Evolutionary conservation across 1,140 invertebrate genomes (phyloP), one percentile per base, ranked within the genome.

Genomic region (Drosophila jambulina): DNA sequence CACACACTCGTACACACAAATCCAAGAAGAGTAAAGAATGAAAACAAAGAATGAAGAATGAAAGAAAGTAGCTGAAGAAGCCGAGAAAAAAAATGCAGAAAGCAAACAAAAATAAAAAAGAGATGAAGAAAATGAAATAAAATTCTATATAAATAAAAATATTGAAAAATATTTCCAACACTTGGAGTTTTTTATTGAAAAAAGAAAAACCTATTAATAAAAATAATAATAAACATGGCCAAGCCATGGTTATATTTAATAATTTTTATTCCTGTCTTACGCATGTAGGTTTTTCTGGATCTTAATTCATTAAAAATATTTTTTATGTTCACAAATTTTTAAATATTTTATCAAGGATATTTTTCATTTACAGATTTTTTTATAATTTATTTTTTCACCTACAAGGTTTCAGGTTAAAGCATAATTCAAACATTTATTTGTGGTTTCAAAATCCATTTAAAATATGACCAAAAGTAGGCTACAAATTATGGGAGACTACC

Each of bases 1-100:
- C 25, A 74, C 53, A 76, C 93, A 95, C 94, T 94, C 62, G 76
- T 51, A 85, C 46, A 65, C 34, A 78, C 56, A 54, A 95, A 95
- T 94, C 95, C 94, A 76, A 78, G 79, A 64, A 65, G 80, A 79
- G 63, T 75, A 64, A 64, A 67, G 61, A 63, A 70, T 78, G 62
- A 71, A 45, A 36, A 54, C 51, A 36, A 64, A 65, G 77, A 78
- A 60, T 75, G 61, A 61, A 63, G 57, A 63, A 70, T 74, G 54
- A 71, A 40, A 38, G 46, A 46, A 70, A 36, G 57, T 32, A 77
- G 57, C 34, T 69, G 34, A 48, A 43, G 38, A 46, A 71, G 59
- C 58, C 40, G 48, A 59, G 62, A 70, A 59, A 58, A 59, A 40
- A 62, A 48, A 48, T 25, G 8, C 23, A 64, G 17, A 51, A 60